phyloP scores from a whole-genome alignment of 1,140 invertebrate genomes.

The Calephelis nemesis region DNA sequence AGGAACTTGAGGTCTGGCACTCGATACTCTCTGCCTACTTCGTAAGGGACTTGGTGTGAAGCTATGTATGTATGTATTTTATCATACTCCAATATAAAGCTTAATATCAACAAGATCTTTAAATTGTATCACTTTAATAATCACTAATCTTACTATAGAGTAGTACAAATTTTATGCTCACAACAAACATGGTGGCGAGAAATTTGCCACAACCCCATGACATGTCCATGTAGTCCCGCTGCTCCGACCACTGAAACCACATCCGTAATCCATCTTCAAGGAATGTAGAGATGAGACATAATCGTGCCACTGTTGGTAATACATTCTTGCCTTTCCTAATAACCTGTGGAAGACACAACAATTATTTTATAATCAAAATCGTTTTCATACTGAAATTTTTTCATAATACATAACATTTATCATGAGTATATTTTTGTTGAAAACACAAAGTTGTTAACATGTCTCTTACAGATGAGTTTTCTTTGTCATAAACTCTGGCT shows the following conservation, averaged over 20 bases:
- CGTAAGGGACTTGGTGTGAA: too few relatives aligned
- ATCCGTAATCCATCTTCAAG: constrained; percentile 99
- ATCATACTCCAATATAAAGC: too few relatives aligned
- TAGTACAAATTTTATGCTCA: constrained; percentile 42
- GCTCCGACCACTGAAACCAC: constrained; percentile 99
- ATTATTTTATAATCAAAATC: not conserved
- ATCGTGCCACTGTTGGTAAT: constrained; percentile 95
- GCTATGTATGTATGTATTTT: too few relatives aligned
- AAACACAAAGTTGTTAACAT: too few relatives aligned
- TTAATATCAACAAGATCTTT: too few relatives aligned
- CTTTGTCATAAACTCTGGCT: too few relatives aligned
- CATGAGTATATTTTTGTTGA: not conserved
- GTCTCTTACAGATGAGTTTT: too few relatives aligned
- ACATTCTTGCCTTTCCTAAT: constrained; percentile 95
- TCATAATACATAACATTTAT: not conserved
- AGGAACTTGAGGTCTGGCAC: too few relatives aligned
- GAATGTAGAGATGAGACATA: constrained; percentile 99
- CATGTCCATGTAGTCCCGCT: constrained; percentile 98
- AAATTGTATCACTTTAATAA: too few relatives aligned
- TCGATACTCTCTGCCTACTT: too few relatives aligned
- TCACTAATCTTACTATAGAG: too few relatives aligned
- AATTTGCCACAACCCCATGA: constrained; percentile 98
- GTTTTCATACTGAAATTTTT: not conserved
- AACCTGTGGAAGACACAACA: constrained; percentile 81
- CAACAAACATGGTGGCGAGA: constrained; percentile 91